Evolutionary conservation across 2,113 vertebrate species (phyloP).

Genomic region (Scytalopus superciliaris): DNA sequence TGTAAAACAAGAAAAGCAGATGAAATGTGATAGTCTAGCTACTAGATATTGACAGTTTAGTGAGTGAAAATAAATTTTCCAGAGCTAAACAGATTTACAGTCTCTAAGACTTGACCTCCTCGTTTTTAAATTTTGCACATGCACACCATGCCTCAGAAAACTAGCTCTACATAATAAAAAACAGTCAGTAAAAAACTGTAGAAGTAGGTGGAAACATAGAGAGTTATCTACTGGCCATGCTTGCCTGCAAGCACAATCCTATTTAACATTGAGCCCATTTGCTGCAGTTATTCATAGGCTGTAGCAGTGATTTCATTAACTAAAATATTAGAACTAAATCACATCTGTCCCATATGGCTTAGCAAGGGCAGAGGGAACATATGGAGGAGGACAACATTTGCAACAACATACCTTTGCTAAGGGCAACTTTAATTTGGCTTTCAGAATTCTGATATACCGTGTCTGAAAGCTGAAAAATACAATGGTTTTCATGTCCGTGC

Average conservation of each 20-base stretch:
- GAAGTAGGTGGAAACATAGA: neutral
- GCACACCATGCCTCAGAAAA: neutral
- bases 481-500: accelerated
- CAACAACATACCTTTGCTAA: neutral
- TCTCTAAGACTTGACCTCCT: neutral
- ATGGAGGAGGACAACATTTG: neutral
- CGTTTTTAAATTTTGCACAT: neutral
- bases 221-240: neutral
- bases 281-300: neutral
- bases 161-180: neutral
- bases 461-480: neutral
- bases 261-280: neutral
- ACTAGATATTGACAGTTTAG: neutral
- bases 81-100: neutral
- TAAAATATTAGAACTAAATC: neutral
- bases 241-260: neutral
- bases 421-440: neutral
- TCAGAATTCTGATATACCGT: neutral
- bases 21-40: neutral
- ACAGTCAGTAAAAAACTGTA: neutral
- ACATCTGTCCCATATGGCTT: neutral
- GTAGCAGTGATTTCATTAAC: neutral
- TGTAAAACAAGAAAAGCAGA: neutral
- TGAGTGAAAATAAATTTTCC: neutral
- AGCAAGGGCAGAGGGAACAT: neutral